A percentile compares a stretch with the other conserved stretches of the same genome.
phyloP scores from a whole-genome alignment of 2,113 vertebrate species.

The Pandion haliaetus region DNA sequence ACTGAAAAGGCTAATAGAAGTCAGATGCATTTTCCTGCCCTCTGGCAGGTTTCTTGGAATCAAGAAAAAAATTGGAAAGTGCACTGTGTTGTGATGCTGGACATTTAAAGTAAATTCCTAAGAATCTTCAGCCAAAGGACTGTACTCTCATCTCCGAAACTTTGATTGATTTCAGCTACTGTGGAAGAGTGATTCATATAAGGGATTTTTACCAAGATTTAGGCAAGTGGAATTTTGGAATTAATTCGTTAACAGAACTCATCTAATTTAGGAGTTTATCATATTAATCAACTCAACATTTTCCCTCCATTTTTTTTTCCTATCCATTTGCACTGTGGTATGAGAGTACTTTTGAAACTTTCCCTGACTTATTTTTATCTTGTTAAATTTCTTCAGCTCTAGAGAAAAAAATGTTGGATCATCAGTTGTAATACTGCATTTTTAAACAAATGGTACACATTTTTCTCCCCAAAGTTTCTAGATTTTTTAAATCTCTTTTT shows the following conservation, averaged over 20 bases:
- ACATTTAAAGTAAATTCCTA: slow-evolving; percentile 1
- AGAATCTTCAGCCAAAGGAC: slow-evolving; percentile 5
- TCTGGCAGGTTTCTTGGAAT: slow-evolving; percentile 18
- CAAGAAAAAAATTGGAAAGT: background rate
- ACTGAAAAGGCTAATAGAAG: slow-evolving; percentile 53
- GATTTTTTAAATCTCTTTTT: background rate
- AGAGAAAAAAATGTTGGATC: background rate
- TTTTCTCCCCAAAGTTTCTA: background rate
- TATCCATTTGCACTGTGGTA: background rate
- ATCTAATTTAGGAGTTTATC: background rate
- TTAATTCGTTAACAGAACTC: background rate
- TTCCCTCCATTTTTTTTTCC: background rate
- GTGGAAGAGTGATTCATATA: background rate
- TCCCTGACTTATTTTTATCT: background rate
- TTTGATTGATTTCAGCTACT: background rate
- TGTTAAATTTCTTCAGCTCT: background rate
- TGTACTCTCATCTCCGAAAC: background rate
- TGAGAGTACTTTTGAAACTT: background rate
- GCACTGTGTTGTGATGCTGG: background rate
- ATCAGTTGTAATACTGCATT: background rate
- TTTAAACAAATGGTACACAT: background rate
- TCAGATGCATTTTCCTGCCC: slow-evolving; percentile 25
- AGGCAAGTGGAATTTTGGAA: background rate
- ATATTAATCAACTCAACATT: background rate
- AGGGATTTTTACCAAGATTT: background rate